Base-by-base conservation (phyloP, 2,888 invertebrate genomes). In the Malthinus seriepunctatus region DNA sequence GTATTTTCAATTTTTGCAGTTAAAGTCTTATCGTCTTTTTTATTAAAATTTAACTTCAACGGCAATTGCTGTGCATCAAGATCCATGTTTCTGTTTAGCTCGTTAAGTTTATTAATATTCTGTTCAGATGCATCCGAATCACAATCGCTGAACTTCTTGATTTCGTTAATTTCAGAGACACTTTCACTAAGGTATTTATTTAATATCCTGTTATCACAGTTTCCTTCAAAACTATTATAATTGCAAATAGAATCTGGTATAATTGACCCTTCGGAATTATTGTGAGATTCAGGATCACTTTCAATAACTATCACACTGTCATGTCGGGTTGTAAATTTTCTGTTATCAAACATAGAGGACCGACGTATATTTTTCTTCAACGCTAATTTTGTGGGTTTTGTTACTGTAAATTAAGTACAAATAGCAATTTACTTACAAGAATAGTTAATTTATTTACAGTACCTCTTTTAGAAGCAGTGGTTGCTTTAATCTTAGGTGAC, bases 331-430 rank as follows among this genome's bases (percentile, higher is more conserved):
- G 66, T 66, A 5, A 47, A 51, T 35, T 51, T 48, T 39, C 60
- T 57, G 53, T 68, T 69, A 44, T 75, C 69, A 55, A 66, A 67
- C 9, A 68, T 55, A 15, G 69, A 65, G 14, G 73, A 76, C 57
- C 69, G 67, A 59, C 74, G 66, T 38, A 76, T 63, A 58, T 72
- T 67, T 53, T 68, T 73, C 59, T 69, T 76, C 44, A 74, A 59
- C 15, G 75, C 71, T 55, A 76, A 68, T 60, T 67, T 68, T 32
- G 71, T 69, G 31, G 71, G 70, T 47, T 23, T 23, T 23, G 23
- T 23, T 23, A 63, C 74, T 75, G 55, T 46, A 70, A 69, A 39
- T 35, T 23, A 34, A 44, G 4, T 32, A n/a, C 38, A 45, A 31
- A 46, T 8, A 51, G 35, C 52, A 51, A 48, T 3, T 8, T 52